These are phyloP conservation scores for Hydriomena furcata DNA, from an alignment of 2,888 invertebrate genomes.

Conservation along the genomic window DNA sequence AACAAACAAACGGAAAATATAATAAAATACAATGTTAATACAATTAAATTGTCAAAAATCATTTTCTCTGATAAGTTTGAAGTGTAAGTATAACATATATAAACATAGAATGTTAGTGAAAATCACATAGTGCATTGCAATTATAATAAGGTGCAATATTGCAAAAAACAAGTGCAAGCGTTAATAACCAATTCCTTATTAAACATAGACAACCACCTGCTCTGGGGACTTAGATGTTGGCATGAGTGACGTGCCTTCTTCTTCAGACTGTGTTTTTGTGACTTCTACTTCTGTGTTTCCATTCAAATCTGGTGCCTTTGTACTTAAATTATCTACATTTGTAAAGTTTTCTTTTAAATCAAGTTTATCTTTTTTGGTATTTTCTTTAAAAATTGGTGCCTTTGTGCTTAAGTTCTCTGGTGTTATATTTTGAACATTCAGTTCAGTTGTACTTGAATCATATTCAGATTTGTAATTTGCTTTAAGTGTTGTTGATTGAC, in stretches of 20 bases:
- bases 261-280: background rate
- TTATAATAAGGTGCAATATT: conserved; percentile 6
- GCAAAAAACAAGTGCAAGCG: conserved; percentile 19
- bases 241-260: conserved; percentile 29
- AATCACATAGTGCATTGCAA: conserved; percentile 10
- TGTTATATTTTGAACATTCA: too few species aligned
- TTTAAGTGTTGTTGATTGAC: background rate
- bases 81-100: background rate
- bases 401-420: too few species aligned
- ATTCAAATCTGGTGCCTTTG: conserved; percentile 5
- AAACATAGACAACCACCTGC: conserved; percentile 49
- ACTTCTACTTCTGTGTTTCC: background rate
- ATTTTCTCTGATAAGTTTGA: background rate
- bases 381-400: background rate
- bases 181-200: conserved; percentile 25
- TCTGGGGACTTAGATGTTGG: conserved; percentile 34
- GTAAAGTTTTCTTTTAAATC: background rate
- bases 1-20: background rate
- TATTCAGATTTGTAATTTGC: background rate
- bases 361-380: background rate
- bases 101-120: conserved; percentile 3
- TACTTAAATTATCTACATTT: conserved; percentile 4
- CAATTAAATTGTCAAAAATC: background rate
- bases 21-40: background rate
- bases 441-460: conserved; percentile 5